A percentile compares a stretch with the other conserved stretches of the same genome.
These are phyloP conservation scores for Catocala nupta DNA, from an alignment of 2,888 invertebrate species.

Conservation along the genomic window DNA sequence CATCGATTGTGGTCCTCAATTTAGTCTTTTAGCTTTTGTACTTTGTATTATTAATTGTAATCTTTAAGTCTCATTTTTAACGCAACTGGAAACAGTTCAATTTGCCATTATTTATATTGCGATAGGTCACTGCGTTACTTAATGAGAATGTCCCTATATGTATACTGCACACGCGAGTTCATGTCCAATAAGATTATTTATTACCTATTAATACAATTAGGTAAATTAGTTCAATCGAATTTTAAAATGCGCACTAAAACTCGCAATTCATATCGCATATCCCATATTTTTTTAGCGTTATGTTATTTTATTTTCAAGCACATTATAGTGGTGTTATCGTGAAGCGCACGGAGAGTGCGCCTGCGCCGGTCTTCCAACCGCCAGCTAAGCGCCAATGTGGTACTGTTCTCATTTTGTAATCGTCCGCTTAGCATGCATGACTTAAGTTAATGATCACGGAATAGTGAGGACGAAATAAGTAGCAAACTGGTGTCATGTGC, in stretches of 20 bases:
- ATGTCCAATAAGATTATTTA: background rate
- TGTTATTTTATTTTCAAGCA: conserved; percentile 25
- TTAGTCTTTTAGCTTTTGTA: no score
- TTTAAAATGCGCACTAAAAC: background rate
- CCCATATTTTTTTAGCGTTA: conserved; percentile 17
- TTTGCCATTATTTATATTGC: background rate
- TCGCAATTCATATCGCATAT: background rate
- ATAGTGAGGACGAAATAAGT: no score
- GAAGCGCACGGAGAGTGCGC: conserved; percentile 12
- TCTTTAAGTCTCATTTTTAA: no score
- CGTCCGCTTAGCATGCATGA: conserved; percentile 41
- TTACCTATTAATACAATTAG: no score
- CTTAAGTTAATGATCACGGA: no score
- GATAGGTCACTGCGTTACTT: background rate
- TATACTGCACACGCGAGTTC: conserved; percentile 14
- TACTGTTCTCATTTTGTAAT: conserved; percentile 37
- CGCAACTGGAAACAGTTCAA: no score
- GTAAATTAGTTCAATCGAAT: background rate
- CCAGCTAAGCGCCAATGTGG: conserved; percentile 26
- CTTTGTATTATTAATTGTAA: no score
- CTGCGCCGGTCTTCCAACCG: conserved; percentile 11
- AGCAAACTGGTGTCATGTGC: no score
- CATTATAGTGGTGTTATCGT: conserved; percentile 31
- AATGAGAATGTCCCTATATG: background rate
- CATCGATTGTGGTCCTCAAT: no score